A percentile compares a stretch with the other conserved stretches of the same genome.
These are phyloP conservation scores for Laspeyria flexula DNA, from an alignment of 2,888 invertebrate genomes.

Conservation along the genomic window DNA sequence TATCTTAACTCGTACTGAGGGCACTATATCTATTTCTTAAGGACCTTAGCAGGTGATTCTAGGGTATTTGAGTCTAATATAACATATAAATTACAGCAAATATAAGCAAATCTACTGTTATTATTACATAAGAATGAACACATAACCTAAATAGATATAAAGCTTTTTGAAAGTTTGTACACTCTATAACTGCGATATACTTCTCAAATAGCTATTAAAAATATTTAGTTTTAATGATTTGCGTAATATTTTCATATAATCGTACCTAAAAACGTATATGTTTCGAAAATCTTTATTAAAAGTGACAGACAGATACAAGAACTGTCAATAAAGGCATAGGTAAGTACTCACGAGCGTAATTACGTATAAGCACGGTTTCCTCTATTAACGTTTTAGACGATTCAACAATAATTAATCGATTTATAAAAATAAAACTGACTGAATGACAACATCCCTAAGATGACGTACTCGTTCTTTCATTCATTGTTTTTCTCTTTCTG, in stretches of 20 bases:
- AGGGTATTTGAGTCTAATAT: conserved; percentile 8
- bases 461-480: conserved; percentile 17
- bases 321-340: conserved; percentile 43
- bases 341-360: neutral
- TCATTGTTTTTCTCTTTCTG: conserved; percentile 26
- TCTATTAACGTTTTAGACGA: too few species aligned
- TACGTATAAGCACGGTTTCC: too few species aligned
- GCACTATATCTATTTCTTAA: neutral
- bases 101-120: conserved; percentile 64
- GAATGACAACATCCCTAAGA: neutral
- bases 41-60: neutral
- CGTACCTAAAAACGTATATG: conserved; percentile 61
- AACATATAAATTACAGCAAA: conserved; percentile 33
- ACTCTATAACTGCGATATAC: conserved; percentile 7
- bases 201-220: conserved; percentile 9
- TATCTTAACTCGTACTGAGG: conserved; percentile 5
- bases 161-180: conserved; percentile 6
- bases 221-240: conserved; percentile 38
- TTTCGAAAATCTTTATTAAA: conserved; percentile 44
- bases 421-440: too few species aligned
- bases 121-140: conserved; percentile 82
- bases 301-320: conserved; percentile 63
- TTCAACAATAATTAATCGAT: too few species aligned
- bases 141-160: conserved; percentile 72
- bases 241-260: conserved; percentile 51